Evolutionary conservation across 1,140 invertebrate species (phyloP).

Genomic region (Magallana ariakensis): DNA sequence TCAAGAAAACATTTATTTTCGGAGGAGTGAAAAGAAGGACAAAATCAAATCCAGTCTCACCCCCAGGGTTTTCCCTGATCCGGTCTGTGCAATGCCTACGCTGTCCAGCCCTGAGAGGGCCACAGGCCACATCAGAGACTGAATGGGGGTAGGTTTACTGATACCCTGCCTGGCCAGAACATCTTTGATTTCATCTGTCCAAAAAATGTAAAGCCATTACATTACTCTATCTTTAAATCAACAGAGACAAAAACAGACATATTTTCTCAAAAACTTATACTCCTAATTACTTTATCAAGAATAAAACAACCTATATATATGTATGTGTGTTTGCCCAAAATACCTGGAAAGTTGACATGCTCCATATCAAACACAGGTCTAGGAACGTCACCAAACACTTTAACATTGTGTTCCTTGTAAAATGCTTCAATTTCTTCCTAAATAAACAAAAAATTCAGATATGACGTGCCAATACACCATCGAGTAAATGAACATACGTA

Average conservation of each 20-base stretch:
- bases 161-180: slow-evolving; percentile 81
- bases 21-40: too few species aligned
- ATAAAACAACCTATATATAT: too few species aligned
- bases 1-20: too few species aligned
- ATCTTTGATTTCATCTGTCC: slow-evolving; percentile 76
- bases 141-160: slow-evolving; percentile 88
- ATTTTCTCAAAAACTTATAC: too few species aligned
- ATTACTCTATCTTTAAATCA: too few species aligned
- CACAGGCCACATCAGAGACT: slow-evolving; percentile 88
- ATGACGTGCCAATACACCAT: too few species aligned
- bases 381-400: slow-evolving; percentile 9
- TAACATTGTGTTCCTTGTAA: not conserved
- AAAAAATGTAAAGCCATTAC: slow-evolving; percentile 41
- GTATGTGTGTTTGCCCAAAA: not conserved
- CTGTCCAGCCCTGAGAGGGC: slow-evolving; percentile 93
- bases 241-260: too few species aligned
- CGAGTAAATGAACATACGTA: too few species aligned
- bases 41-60: slow-evolving; percentile 63
- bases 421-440: not conserved
- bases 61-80: slow-evolving; percentile 80
- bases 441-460: not conserved
- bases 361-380: slow-evolving; percentile 17
- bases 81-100: slow-evolving; percentile 82
- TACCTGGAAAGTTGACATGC: slow-evolving; percentile 7
- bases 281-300: too few species aligned